Base-by-base conservation (phyloP, 1,140 invertebrate species). In the Cydia splendana region DNA sequence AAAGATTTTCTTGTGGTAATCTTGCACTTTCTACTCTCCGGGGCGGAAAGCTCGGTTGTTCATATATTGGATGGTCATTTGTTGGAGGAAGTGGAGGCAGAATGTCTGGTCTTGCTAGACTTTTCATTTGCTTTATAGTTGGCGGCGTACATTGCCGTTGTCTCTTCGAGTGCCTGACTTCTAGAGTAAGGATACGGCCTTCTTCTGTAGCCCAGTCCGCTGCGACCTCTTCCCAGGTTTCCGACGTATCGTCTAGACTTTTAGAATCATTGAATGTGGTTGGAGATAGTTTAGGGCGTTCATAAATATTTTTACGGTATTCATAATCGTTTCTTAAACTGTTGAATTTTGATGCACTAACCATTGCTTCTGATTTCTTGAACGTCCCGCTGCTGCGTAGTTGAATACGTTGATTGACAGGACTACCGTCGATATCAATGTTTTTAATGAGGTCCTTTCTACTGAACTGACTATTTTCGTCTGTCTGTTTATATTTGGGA, bases 321-420 rank as follows among this genome's bases (percentile, higher is more conserved):
- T 97, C 96, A 80, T 96, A 96, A 57, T 97, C 96, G 84, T 96
- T 95, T 34, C 96, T 91, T 1, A 97, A 87, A 86, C 95, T 96
- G 45, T 95, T 94, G 80, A 96, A 95, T 78, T 94, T 94, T 45
- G 93, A 84, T 75, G 88, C 92, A 79, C 86, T 89, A 77, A 87
- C 89, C 57, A 81, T 92, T 42, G 86, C 80, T 12, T 82, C 84
- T 69, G 94, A 93, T 75, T 94, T 95, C 77, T 94, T 94, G 80
- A 96, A 96, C 80, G 95, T 96, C 1, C 95, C 95, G 79, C 94
- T 95, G 75, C 89, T 91, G 81, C 85, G 78, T 45, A 91, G 65
- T 80, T 89, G 85, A 83, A 91, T 89, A 10, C 95, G 95, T 75
- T 95, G 95, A 28, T 85, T 91, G 18, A 93, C 89, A 62, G 94